These are phyloP conservation scores for Amblyteles armatorius DNA, from an alignment of 2,888 invertebrate species.

Conservation along the genomic window DNA sequence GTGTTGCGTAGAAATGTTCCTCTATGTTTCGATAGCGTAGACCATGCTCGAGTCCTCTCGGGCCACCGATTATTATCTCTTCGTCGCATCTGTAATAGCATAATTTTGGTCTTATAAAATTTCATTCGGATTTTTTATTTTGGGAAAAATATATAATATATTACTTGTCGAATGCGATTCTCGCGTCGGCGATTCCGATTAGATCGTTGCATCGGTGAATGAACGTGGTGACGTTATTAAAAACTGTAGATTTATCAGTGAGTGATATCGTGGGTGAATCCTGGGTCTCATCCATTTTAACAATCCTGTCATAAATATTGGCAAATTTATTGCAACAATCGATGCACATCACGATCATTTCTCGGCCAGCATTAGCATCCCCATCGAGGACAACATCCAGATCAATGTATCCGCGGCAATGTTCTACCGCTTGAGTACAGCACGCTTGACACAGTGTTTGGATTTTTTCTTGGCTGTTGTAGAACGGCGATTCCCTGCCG, in stretches of 20 bases:
- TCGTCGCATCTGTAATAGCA: conserved; percentile 80
- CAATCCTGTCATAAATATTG: conserved; percentile 81
- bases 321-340: conserved; percentile 85
- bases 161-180: conserved; percentile 86
- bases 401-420: conserved; percentile 85
- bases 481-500: conserved; percentile 86
- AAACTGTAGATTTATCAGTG: conserved; percentile 85
- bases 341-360: conserved; percentile 84
- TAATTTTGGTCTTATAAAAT: not conserved
- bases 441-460: conserved; percentile 84
- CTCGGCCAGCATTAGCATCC: conserved; percentile 84
- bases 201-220: conserved; percentile 86
- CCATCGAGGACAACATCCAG: conserved; percentile 85
- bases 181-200: conserved; percentile 86
- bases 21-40: conserved; percentile 83
- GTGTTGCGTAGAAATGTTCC: conserved; percentile 84
- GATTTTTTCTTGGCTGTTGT: conserved; percentile 84
- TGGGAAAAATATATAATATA: conserved; percentile 13
- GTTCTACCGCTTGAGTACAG: conserved; percentile 86
- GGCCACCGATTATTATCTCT: conserved; percentile 85
- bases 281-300: conserved; percentile 45
- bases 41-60: conserved; percentile 79
- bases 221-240: conserved; percentile 86
- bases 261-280: conserved; percentile 74
- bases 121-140: not conserved